Conservation (phyloP, 2,888 invertebrate genomes). For the Alloscopus bannaensis region DNA sequence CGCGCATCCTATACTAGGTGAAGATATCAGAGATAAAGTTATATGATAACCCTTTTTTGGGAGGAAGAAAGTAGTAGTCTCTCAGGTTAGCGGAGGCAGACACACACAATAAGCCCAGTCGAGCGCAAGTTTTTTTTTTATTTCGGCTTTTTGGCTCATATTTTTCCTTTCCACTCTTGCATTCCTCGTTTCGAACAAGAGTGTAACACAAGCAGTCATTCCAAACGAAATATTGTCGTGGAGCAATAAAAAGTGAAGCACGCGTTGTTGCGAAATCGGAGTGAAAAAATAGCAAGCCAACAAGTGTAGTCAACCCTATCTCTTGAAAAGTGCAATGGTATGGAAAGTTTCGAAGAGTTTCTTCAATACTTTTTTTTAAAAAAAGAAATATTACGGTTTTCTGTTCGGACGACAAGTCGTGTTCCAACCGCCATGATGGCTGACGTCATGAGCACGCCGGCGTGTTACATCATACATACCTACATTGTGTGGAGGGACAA, state of each 20-base stretch:
- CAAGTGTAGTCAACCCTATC: slow-evolving; percentile 26
- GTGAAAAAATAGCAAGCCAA: slow-evolving; percentile 13
- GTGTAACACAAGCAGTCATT: slow-evolving; percentile 51
- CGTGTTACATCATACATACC: too few relatives aligned
- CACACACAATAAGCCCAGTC: slow-evolving; percentile 54
- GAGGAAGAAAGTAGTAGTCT: too few relatives aligned
- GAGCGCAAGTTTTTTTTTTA: slow-evolving; percentile 47
- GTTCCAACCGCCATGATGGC: too few relatives aligned
- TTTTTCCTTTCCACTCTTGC: slow-evolving; percentile 35
- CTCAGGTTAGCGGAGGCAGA: too few relatives aligned
- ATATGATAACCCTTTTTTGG: too few relatives aligned
- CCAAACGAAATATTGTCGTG: slow-evolving; percentile 31
- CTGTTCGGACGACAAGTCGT: slow-evolving; percentile 30
- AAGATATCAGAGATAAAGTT: slow-evolving; percentile 49
- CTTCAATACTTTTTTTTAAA: background rate
- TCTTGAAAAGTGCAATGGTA: slow-evolving; percentile 46
- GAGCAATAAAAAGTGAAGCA: background rate
- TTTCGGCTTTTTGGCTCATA: slow-evolving; percentile 33
- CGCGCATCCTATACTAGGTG: too few relatives aligned
- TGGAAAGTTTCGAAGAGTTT: slow-evolving; percentile 19
- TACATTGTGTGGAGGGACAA: too few relatives aligned
- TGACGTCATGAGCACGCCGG: too few relatives aligned
- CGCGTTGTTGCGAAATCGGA: background rate
- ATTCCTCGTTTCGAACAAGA: too few relatives aligned
- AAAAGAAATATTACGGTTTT: too few relatives aligned